phyloP scores from a whole-genome alignment of 2,797 vertebrate species.

The Columba guinea region DNA sequence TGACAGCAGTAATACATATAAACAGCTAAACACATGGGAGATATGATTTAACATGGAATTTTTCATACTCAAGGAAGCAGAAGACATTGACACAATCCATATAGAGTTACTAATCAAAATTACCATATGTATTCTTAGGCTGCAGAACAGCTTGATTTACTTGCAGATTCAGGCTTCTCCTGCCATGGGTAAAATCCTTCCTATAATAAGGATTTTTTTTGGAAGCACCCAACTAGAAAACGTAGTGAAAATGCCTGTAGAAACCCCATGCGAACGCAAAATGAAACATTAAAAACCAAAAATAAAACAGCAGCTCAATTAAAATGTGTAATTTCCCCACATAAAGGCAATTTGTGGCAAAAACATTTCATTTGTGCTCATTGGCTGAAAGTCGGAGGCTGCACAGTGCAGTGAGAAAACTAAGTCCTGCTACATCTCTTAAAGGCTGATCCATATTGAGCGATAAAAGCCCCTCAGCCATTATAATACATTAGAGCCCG shows the following conservation, averaged over 20 bases:
- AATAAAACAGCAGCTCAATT: constrained; percentile 32
- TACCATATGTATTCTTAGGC: constrained; percentile 29
- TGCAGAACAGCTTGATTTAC: constrained; percentile 27
- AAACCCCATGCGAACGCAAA: constrained; percentile 29
- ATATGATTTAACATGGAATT: constrained; percentile 21
- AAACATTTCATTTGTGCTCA: constrained; percentile 9
- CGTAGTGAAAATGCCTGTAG: constrained; percentile 21
- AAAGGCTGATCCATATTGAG: not conserved
- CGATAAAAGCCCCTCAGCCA: not conserved
- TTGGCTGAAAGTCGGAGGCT: constrained; percentile 5
- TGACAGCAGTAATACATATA: not conserved
- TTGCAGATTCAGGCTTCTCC: not conserved
- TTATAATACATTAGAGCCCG: not conserved
- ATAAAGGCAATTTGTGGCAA: constrained; percentile 18
- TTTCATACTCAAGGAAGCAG: constrained; percentile 63
- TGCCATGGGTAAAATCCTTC: constrained; percentile 19
- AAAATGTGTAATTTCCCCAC: constrained; percentile 8
- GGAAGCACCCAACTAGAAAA: constrained; percentile 40
- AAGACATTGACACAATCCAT: constrained; percentile 51
- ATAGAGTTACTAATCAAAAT: constrained; percentile 26
- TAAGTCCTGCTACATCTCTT: not conserved
- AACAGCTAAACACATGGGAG: not conserved
- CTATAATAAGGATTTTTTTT: constrained; percentile 34
- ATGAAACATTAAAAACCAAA: constrained; percentile 10
- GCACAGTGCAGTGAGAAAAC: not conserved